Percentiles rank a stretch among this genome's conserved stretches.
phyloP scores from a whole-genome alignment of 2,888 invertebrate species.

The Nudaria mundana region DNA sequence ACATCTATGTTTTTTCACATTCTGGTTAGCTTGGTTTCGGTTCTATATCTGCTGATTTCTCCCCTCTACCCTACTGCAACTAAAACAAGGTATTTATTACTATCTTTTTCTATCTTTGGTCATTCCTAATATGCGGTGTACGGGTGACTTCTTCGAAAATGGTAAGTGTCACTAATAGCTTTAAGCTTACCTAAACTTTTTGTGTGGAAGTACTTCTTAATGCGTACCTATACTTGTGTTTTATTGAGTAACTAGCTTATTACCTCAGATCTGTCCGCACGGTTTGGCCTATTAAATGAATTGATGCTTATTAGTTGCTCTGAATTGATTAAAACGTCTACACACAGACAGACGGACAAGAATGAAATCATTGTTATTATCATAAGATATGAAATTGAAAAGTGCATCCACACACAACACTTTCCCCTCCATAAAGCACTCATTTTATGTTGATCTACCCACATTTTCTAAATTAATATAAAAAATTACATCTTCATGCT shows the following conservation, averaged over 20 bases:
- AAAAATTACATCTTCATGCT: no score
- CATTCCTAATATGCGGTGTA: conserved; percentile 11
- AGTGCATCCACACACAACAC: neutral
- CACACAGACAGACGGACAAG: no score
- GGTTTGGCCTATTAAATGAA: no score
- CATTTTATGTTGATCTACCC: neutral
- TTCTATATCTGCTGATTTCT: conserved; percentile 7
- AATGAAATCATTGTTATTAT: no score
- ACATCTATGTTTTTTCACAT: conserved; percentile 2
- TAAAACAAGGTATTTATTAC: conserved; percentile 32
- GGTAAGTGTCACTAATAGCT: conserved; percentile 32
- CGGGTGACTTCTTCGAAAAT: conserved; percentile 16
- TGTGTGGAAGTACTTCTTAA: conserved; percentile 2
- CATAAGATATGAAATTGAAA: no score
- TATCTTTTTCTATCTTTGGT: conserved; percentile 17
- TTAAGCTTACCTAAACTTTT: conserved; percentile 17
- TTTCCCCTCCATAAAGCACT: conserved; percentile 1
- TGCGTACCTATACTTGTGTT: no score
- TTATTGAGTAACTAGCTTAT: no score
- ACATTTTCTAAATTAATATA: neutral
- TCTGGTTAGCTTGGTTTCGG: conserved; percentile 31
- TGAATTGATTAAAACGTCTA: no score
- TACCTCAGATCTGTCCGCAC: no score
- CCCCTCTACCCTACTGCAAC: conserved; percentile 7
- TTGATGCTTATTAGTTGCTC: no score